These are phyloP conservation scores for Choloepus didactylus DNA, from an alignment of 2,797 vertebrate species.

Conservation along the genomic window DNA sequence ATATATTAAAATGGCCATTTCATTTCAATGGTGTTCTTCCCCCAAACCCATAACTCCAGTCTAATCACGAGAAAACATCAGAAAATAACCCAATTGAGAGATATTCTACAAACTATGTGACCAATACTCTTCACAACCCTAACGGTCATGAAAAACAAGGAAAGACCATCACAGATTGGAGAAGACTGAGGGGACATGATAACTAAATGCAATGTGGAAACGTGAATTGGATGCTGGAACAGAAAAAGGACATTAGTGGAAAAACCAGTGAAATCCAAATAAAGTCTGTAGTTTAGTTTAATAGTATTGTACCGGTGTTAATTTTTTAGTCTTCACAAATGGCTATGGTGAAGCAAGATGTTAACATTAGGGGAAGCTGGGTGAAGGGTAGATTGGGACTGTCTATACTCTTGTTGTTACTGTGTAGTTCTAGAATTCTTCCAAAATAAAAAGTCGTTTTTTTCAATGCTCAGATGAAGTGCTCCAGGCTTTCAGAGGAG, in stretches of 20 bases:
- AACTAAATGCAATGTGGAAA: background rate
- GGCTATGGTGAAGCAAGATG: background rate
- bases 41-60: background rate
- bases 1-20: background rate
- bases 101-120: background rate
- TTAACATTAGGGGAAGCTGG: background rate
- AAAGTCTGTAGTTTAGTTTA: background rate
- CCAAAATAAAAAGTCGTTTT: background rate
- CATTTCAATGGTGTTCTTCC: background rate
- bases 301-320: background rate
- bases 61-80: conserved; percentile 4
- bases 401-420: background rate
- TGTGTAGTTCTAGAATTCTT: background rate
- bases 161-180: background rate
- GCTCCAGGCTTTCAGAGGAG: background rate
- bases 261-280: background rate
- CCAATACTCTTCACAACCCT: background rate
- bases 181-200: background rate
- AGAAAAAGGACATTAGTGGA: background rate
- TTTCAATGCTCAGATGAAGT: background rate
- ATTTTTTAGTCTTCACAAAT: background rate
- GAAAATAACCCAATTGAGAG: background rate
- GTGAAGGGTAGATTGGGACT: background rate
- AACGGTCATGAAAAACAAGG: background rate
- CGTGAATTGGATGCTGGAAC: background rate